Base-by-base conservation (phyloP, 2,113 vertebrate species). In the Rousettus leschenaultii region DNA sequence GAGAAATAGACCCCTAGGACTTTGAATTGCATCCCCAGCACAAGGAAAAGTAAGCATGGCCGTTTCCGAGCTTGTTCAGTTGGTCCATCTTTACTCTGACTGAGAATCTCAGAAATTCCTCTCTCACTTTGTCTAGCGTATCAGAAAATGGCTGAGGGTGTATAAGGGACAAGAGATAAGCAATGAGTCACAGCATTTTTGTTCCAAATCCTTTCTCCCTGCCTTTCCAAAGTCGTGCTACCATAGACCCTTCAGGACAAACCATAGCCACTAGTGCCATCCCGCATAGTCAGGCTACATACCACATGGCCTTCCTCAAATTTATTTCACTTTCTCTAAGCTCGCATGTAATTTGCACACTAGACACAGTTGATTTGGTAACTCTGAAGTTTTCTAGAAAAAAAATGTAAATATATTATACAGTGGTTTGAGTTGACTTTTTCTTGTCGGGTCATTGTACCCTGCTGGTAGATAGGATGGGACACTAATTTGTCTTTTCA, bases 401-500 rank as follows among this genome's bases (percentile, higher is more conserved):
- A 98, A 94, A 73, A 98, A 92, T 9, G 80, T 74, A 97, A 97
- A 74, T 95, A 78, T 87, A 97, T 91, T 91, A 85, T 95, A 96
- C 68, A 70, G 88, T 86, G 84, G 71, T 97, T 95, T 96, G 77
- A 95, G 66, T 45, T 97, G 92, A 97, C 78, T 98, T 96, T 98
- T 97, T 82, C 94, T 85, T 95, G 96, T 95, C 57, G 38, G 94
- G 96, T 96, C 78, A 89, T 35, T 89, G 80, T 73, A 79, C 75
- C 53, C 93, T 97, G 87, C 92, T 97, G 89, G 33, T 91, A 87
- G 96, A 94, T 96, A 66, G 70, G 79, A 97, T 91, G 14, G 92
- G 96, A 51, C 77, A 97, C 96, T 97, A 96, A 95, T 97, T 95
- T 97, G 83, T 92, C 92, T 97, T 98, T 98, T 97, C 82, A 89